phyloP scores from a whole-genome alignment of 64 coral and sea anemone species.

The Actinia equina region DNA sequence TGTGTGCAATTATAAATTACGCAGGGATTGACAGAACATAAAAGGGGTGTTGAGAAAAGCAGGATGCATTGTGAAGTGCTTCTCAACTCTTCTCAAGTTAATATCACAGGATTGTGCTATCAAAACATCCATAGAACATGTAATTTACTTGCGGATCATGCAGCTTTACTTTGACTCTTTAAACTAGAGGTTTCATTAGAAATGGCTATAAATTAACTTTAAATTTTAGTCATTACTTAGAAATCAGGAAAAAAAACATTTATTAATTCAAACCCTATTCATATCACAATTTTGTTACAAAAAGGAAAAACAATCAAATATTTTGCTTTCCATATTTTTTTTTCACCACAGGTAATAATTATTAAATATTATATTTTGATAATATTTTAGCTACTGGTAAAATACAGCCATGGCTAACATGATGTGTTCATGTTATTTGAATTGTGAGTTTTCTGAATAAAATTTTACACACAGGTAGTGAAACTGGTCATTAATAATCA shows the following conservation, averaged over 20 bases:
- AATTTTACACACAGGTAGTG: neutral
- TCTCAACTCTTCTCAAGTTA: too few relatives aligned
- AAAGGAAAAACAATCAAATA: conserved; percentile 1
- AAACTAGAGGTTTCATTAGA: neutral
- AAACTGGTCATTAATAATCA: neutral
- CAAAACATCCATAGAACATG: too few relatives aligned
- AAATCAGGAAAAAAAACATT: neutral
- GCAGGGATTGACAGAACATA: too few relatives aligned
- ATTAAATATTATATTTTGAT: conserved; percentile 17
- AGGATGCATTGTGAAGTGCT: too few relatives aligned
- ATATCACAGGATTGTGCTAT: neutral
- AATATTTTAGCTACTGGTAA: conserved; percentile 6
- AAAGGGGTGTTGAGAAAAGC: too few relatives aligned
- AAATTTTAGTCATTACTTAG: neutral
- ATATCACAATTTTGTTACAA: conserved; percentile 7
- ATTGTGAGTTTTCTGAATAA: conserved; percentile 22
- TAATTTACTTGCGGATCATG: too few relatives aligned
- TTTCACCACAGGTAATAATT: neutral
- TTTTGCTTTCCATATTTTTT: conserved; percentile 8
- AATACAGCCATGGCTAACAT: neutral
- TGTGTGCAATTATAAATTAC: too few relatives aligned
- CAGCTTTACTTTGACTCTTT: neutral
- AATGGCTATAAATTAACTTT: neutral
- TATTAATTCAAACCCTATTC: neutral
- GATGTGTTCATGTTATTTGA: conserved; percentile 7